Percentiles rank a stretch among this genome's conserved stretches.
phyloP scores from a whole-genome alignment of 2,888 invertebrate species.

The Dexiosoma caninum region DNA sequence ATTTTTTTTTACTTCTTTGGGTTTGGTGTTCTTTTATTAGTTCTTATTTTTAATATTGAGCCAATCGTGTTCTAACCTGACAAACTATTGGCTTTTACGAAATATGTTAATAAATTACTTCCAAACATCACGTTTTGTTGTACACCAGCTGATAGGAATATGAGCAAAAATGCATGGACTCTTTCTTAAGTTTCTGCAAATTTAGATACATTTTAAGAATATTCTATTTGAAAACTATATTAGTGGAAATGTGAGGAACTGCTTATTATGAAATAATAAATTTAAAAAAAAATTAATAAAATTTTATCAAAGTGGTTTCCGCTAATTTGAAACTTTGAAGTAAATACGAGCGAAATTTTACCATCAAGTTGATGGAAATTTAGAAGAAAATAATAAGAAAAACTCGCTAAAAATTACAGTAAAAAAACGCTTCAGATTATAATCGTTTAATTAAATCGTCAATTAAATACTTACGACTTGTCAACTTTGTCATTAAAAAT shows the following conservation, averaged over 20 bases:
- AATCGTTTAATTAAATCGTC: too few species aligned
- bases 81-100: neutral
- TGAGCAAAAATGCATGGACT: neutral
- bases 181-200: neutral
- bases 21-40: neutral
- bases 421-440: too few species aligned
- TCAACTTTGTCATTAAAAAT: too few species aligned
- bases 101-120: neutral
- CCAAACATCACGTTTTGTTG: conserved; percentile 53
- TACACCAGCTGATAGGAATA: conserved; percentile 1
- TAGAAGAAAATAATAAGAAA: too few species aligned
- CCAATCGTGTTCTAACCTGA: conserved; percentile 6
- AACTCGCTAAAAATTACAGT: too few species aligned
- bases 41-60: neutral
- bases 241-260: too few species aligned
- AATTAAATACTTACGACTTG: too few species aligned
- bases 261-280: neutral
- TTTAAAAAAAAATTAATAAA: neutral
- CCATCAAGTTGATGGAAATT: too few species aligned
- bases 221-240: neutral
- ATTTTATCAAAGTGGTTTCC: neutral
- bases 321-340: neutral
- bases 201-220: neutral
- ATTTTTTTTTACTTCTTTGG: neutral
- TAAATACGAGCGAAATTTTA: too few species aligned